phyloP scores from a whole-genome alignment of 2,113 vertebrate genomes.

The Naja naja region DNA sequence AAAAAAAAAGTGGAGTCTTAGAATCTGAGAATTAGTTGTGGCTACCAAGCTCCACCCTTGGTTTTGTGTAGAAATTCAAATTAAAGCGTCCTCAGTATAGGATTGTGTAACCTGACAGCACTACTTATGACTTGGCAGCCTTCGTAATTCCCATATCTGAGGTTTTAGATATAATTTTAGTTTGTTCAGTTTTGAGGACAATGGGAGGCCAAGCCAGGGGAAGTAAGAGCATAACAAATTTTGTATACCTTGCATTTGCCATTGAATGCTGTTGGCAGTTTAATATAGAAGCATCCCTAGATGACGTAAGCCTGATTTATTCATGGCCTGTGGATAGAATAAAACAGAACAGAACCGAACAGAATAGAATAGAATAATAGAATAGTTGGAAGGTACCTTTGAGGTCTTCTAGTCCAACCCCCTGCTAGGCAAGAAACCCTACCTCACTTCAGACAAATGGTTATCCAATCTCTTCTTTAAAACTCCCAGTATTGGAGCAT shows the following conservation, averaged over 20 bases:
- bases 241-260: not conserved
- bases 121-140: not conserved
- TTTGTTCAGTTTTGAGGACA: not conserved
- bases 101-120: not conserved
- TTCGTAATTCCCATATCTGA: not conserved
- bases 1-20: not conserved
- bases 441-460: no score
- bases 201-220: not conserved
- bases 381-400: no score
- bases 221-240: not conserved
- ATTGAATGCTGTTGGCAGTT: not conserved
- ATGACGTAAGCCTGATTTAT: not conserved
- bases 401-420: no score
- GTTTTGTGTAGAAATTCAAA: not conserved
- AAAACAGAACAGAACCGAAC: no score
- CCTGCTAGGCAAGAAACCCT: no score
- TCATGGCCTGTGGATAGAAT: not conserved
- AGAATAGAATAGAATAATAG: no score
- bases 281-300: not conserved
- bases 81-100: not conserved
- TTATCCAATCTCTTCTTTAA: no score
- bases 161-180: not conserved
- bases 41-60: not conserved
- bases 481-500: no score
- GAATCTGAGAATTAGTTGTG: not conserved